Evolutionary conservation across 2,888 invertebrate genomes (phyloP), one percentile per base, ranked within the genome.

Genomic region (Gortyna flavago): DNA sequence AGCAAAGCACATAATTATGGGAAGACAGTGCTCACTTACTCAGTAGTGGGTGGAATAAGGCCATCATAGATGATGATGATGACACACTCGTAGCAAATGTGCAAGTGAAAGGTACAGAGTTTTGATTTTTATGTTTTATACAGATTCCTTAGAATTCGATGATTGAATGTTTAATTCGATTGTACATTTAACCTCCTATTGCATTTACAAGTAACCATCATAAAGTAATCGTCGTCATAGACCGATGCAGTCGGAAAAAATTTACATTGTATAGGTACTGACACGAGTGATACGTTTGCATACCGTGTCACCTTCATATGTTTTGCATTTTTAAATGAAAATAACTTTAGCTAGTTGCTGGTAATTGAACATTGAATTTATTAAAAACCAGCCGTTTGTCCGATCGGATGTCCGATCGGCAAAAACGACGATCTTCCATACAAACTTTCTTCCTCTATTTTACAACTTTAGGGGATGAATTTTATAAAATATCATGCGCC

Each of bases 301-400:
- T 35, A 74, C 25, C 54, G 72, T 67, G 84, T 83, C 85, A 84
- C 85, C 81, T 85, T 80, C 75, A 83, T 18, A 72, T 72, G 54
- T 72, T 69, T 72, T 83, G 67, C 68, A 79, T 74, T 72, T 72
- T 57, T 61, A 35, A 72, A 84, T 80, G 13, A 69, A 72, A 59
- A 57, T 38, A 48, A 73, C 7, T 62, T 54, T 21, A 29, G 21
- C 8, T 18, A 62, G 71, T 79, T 62, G 35, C 59, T 66, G 35
- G 29, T 25, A 61, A 66, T 48, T 73, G 35, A 66, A 65, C 75
- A 44, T 11, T 25, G 8, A 48, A 61, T 73, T 61, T 54, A 71
- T 32, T 67, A 44, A 48, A 67, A 44, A 7, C 21, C 29, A 67
- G 44, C 29, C 2, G 44, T 21, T 67, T 44, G 21, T 2, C 21